Evolutionary conservation across 1,140 invertebrate genomes (phyloP), one percentile per base, ranked within the genome.

Genomic region (Drosophila virilis): DNA sequence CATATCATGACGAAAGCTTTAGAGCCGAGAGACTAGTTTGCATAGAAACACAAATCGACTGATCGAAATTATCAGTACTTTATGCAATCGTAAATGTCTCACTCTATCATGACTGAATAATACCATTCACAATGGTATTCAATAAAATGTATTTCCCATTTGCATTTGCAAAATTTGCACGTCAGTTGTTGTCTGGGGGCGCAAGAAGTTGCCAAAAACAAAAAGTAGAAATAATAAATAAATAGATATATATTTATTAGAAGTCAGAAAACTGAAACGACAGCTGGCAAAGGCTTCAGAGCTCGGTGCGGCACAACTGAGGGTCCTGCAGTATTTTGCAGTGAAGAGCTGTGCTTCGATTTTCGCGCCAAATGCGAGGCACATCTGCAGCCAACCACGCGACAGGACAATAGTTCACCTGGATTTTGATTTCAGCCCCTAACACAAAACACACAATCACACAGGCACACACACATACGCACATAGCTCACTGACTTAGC

Each of bases 391-490:
- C 52, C 67, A 67, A 52, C 54, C 70, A 60, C 38, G 67, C 69
- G 66, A 77, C 65, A 77, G 64, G 38, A 85, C 74, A 70, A 78
- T 74, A 77, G 88, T 89, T 89, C 84, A 89, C 86, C 84, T 89
- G 84, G 84, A 81, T 89, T 80, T 77, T 51, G 52, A 60, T 77
- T 80, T 51, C 88, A 78, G 74, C 85, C 77, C 78, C 74, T 60
- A 65, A 58, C 40, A 52, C 32, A 37, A 50, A 46, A 70, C 78
- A 46, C 48, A 59, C 40, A 48, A 35, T 15, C 13, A 59, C 32
- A 35, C 8, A 17, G 8, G 45, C n/a, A 45, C 55, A 15, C 3
- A 43, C 6, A 59, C 32, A 17, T 5, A 55, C 52, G 54, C 10
- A n/a, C 51, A 22, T 35, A 50, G 66, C 61, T 28, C 22, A 28